These are phyloP conservation scores for Cheilosia impressa DNA, from an alignment of 2,888 invertebrate species.

Conservation along the genomic window DNA sequence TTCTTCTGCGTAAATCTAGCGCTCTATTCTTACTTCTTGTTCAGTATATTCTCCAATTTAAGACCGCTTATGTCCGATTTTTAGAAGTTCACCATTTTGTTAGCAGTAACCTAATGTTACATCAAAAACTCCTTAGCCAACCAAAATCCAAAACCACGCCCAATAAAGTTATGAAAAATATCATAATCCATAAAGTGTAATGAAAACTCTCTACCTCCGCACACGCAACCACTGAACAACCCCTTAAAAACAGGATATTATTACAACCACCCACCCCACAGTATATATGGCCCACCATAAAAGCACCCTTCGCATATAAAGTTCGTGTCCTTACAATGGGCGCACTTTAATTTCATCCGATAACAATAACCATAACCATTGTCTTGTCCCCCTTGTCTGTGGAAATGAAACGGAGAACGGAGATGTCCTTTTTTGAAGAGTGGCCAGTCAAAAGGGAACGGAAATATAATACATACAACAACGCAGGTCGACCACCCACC, in stretches of 20 bases:
- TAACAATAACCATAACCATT: constrained; percentile 73
- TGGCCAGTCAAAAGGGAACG: constrained; percentile 66
- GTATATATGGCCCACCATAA: constrained; percentile 16
- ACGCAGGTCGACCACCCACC: constrained; percentile 53
- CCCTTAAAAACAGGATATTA: constrained; percentile 50
- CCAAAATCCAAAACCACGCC: constrained; percentile 58
- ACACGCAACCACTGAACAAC: constrained; percentile 56
- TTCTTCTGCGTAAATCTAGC: no score
- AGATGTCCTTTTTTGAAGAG: constrained; percentile 63
- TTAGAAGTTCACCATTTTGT: constrained; percentile 22
- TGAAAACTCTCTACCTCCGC: constrained; percentile 31
- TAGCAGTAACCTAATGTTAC: not conserved
- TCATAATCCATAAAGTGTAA: constrained; percentile 74
- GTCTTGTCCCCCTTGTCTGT: constrained; percentile 38
- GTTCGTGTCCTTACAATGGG: constrained; percentile 44
- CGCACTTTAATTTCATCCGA: constrained; percentile 58
- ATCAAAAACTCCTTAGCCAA: constrained; percentile 20
- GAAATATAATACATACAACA: constrained; percentile 65
- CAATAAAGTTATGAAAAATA: constrained; percentile 65
- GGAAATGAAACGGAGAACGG: constrained; percentile 62
- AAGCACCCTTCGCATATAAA: constrained; percentile 38
- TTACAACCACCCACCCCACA: constrained; percentile 52
- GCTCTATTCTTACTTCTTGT: no score
- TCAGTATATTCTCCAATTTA: no score
- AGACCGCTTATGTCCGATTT: not conserved